Evolutionary conservation across 2,113 vertebrate species (phyloP), one percentile per base, ranked within the genome.

Genomic region (Zosterops japonicus): DNA sequence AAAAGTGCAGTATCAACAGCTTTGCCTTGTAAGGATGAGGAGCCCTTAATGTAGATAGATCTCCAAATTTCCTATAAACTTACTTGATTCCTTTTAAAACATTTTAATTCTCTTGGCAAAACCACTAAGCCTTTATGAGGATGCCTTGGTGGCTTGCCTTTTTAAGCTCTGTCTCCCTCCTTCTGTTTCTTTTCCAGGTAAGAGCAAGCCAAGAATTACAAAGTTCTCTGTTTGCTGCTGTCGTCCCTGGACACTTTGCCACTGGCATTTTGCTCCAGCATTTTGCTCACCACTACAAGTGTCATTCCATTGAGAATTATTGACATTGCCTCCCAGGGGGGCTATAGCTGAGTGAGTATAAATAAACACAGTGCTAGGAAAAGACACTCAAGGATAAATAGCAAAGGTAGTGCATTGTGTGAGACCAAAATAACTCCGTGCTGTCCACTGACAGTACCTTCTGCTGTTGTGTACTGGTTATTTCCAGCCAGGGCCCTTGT

Each of bases 311-410:
- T 83, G 68, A 74, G 64, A 83, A 88, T 90, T 90, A 71, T 2
- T 70, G 74, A 46, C 9, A 12, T 70, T 53, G 67, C 41, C 71
- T 80, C 2, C 0, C 23, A 78, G 68, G 23, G 50, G 50, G 53
- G 47, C 71, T 74, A 12, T n/a, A 70, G 76, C 55, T 68, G 72
- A 49, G 50, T 22, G 71, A 67, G 42, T 95, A 92, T 88, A 93
- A 96, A 96, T 96, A 96, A 77, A 83, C 55, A 42, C 55, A 74
- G 55, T 11, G 41, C 93, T 93, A 78, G 71, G 77, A 95, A 86
- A 83, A 92, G 92, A 28, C 71, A 67, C 67, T 74, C 50, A 8
- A 88, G 88, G 88, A 92, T 93, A 96, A 86, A 93, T 74, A 83
- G 71, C 87, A 78, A 93, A 92, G 63, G 60, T 78, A 49, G 39